Base-by-base conservation (phyloP, 2,888 invertebrate genomes). In the Cybosia mesomella region DNA sequence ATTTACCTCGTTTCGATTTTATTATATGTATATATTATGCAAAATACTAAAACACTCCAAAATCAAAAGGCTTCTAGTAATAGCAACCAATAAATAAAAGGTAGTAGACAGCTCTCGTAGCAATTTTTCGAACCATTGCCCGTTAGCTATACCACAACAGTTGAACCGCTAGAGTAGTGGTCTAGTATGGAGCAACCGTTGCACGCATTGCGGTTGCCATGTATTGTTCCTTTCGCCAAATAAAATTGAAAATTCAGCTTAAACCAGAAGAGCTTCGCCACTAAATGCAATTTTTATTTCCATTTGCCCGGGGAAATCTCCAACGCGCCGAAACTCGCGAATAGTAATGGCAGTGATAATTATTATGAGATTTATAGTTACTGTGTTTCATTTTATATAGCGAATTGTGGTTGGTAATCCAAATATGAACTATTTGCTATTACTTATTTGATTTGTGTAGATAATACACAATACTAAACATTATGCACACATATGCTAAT, bases 191-290 rank as follows among this genome's bases (percentile, higher is more conserved):
- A 75, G 71, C 74, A 71, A 71, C 73, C 74, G 65, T 64, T 43
- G 66, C 75, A 78, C 81, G 77, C 80, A 82, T 70, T 83, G 81
- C 78, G 81, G 80, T 81, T 49, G 28, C 43, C 32, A 59, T 67
- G 67, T 77, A 77, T 80, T 78, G 81, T 78, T 82, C 71, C 67
- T 76, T 81, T 75, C 71, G 71, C 80, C 68, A 58, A 73, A 76
- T 78, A 81, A 77, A 80, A 81, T 76, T 81, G 76, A 80, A 83
- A 81, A 84, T 80, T 72, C 76, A 71, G 75, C 66, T 76, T 73
- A 61, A 72, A 75, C 73, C 70, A 66, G 68, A 73, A 69, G 71
- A 74, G 73, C 68, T 80, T 67, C 71, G 61, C 66, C 67, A 61
- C 68, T 69, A 69, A 72, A 77, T 72, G 71, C 75, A 70, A 68